These are phyloP conservation scores for Strix uralensis DNA, from an alignment of 2,113 vertebrate genomes.

Conservation along the genomic window DNA sequence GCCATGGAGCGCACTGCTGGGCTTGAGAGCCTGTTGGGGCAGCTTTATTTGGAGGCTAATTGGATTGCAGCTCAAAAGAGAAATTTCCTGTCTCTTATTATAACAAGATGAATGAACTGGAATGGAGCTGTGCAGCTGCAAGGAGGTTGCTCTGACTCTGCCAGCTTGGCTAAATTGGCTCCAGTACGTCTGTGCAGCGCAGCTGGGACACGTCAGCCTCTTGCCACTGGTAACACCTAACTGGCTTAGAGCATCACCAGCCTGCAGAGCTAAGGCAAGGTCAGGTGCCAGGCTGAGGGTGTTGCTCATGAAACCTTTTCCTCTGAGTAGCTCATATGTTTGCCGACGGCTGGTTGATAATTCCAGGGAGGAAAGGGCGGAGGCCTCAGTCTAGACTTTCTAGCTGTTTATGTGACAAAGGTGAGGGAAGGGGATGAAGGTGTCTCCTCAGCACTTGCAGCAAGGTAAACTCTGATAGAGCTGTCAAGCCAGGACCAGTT, in stretches of 20 bases:
- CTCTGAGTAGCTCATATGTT: fast-evolving
- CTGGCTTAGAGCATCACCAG: not conserved
- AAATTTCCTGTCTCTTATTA: not conserved
- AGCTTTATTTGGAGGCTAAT: slow-evolving; percentile 15
- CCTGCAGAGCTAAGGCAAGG: not conserved
- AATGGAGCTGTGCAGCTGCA: not conserved
- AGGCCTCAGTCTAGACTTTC: not conserved
- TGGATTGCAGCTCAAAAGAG: slow-evolving; percentile 5
- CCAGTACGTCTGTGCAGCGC: not conserved
- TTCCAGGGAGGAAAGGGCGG: not conserved
- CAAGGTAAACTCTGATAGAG: not conserved
- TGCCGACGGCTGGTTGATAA: not conserved
- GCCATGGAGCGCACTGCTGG: not conserved
- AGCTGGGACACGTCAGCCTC: not conserved
- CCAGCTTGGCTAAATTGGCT: not conserved
- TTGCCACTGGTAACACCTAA: not conserved
- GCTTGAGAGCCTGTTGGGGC: not conserved
- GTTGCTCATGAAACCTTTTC: not conserved
- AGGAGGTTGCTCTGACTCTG: not conserved
- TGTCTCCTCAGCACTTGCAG: not conserved
- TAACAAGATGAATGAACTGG: not conserved
- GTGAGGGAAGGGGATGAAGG: not conserved
- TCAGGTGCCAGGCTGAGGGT: not conserved
- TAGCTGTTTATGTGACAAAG: not conserved
- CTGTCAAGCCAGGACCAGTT: not conserved